These are phyloP conservation scores for Cebidichthys violaceus DNA, from an alignment of 2,113 vertebrate species.

Conservation along the genomic window DNA sequence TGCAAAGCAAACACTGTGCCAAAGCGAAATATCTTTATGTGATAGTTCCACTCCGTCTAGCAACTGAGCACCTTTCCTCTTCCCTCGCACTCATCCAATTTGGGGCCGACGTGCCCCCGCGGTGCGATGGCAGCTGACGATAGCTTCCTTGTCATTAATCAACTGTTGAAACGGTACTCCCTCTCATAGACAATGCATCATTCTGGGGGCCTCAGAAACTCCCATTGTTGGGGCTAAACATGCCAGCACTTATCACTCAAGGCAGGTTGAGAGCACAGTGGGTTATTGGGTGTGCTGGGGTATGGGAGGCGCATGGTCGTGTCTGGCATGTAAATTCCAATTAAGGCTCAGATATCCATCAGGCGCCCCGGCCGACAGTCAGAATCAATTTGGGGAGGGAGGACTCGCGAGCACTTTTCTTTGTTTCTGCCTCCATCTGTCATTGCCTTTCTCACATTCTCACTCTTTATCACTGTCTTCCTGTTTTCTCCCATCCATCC, in stretches of 20 bases:
- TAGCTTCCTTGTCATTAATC: conserved; percentile 65
- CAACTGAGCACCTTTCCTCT: conserved; percentile 50
- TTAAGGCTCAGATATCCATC: conserved; percentile 76
- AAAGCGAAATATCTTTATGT: conserved; percentile 46
- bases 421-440: conserved; percentile 65
- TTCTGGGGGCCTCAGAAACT: conserved; percentile 50
- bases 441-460: conserved; percentile 39
- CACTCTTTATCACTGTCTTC: conserved; percentile 54
- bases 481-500: conserved; percentile 53
- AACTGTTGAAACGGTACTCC: conserved; percentile 63
- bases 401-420: conserved; percentile 55
- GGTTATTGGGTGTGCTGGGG: conserved; percentile 60
- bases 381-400: conserved; percentile 73
- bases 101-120: conserved; percentile 39
- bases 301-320: conserved; percentile 31
- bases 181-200: conserved; percentile 68
- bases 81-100: conserved; percentile 59
- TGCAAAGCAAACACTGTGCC: conserved; percentile 45
- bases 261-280: conserved; percentile 64
- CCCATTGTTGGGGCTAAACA: conserved; percentile 62
- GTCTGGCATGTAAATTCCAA: conserved; percentile 79
- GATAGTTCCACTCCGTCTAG: conserved; percentile 59
- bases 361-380: conserved; percentile 60
- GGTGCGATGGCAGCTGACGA: conserved; percentile 52
- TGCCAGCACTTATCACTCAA: conserved; percentile 69